Percentiles rank a stretch among this genome's conserved stretches.
Conservation (phyloP, 1,140 invertebrate genomes). For the Eriocheir sinensis region DNA sequence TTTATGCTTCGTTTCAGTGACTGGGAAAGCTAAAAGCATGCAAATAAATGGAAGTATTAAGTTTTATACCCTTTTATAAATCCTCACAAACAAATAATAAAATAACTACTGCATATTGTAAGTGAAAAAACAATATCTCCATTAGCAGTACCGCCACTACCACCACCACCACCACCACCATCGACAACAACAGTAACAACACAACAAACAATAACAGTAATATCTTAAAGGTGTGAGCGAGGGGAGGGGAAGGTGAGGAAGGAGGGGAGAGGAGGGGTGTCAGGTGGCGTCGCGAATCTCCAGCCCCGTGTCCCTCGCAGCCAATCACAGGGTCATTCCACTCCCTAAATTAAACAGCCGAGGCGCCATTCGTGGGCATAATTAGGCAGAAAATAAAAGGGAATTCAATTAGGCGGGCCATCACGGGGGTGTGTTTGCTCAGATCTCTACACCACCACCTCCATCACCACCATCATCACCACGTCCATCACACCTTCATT, state of each 20-base stretch:
- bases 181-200: too few species aligned
- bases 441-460: not conserved
- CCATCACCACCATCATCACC: too few species aligned
- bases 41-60: too few species aligned
- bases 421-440: constrained; percentile 36
- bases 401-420: constrained; percentile 47
- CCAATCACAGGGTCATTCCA: constrained; percentile 52
- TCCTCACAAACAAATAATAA: too few species aligned
- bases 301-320: not conserved
- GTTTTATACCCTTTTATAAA: too few species aligned
- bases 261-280: not conserved
- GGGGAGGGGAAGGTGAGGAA: constrained; percentile 1
- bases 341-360: constrained; percentile 47
- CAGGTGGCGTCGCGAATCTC: not conserved
- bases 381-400: constrained; percentile 57
- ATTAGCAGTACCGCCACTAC: too few species aligned
- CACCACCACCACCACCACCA: too few species aligned
- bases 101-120: too few species aligned
- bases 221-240: not conserved
- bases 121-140: too few species aligned
- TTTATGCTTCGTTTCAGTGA: too few species aligned
- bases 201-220: not conserved
- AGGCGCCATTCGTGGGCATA: constrained; percentile 45
- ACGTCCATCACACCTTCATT: too few species aligned
- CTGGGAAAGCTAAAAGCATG: too few species aligned